phyloP scores from a whole-genome alignment of 2,113 vertebrate genomes.

The Catharus bicknelli region DNA sequence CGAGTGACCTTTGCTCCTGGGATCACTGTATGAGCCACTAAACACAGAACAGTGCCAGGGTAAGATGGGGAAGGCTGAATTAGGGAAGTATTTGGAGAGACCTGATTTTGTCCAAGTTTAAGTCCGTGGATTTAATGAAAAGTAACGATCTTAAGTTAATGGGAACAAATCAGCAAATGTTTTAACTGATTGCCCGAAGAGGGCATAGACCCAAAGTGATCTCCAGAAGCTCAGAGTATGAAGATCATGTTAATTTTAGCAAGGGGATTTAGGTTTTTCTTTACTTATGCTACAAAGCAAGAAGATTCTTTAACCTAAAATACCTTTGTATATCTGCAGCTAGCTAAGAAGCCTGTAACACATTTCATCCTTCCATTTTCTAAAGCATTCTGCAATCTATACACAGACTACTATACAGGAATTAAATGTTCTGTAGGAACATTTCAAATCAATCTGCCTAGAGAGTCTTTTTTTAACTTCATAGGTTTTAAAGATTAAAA shows the following conservation, averaged over 20 bases:
- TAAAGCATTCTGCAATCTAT: background rate
- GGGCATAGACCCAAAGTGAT: background rate
- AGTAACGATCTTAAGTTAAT: background rate
- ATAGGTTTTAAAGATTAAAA: background rate
- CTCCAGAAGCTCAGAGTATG: background rate
- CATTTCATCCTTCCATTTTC: background rate
- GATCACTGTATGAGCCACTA: accelerated
- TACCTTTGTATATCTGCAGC: background rate
- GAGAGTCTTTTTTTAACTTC: background rate
- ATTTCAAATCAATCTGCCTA: background rate
- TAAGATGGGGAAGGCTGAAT: background rate
- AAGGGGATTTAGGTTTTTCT: background rate
- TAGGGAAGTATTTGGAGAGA: background rate
- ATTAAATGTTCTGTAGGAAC: background rate
- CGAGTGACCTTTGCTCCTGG: background rate
- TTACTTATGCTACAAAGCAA: background rate
- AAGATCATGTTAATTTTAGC: background rate
- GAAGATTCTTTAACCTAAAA: background rate
- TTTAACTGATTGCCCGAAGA: background rate
- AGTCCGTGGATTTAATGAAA: background rate
- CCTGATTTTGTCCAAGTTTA: background rate
- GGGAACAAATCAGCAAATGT: background rate
- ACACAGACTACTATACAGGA: background rate
- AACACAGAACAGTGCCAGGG: accelerated
- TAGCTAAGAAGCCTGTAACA: background rate